Evolutionary conservation across 2,888 invertebrate genomes (phyloP).

Genomic region (Harpagoxenus sublaevis): DNA sequence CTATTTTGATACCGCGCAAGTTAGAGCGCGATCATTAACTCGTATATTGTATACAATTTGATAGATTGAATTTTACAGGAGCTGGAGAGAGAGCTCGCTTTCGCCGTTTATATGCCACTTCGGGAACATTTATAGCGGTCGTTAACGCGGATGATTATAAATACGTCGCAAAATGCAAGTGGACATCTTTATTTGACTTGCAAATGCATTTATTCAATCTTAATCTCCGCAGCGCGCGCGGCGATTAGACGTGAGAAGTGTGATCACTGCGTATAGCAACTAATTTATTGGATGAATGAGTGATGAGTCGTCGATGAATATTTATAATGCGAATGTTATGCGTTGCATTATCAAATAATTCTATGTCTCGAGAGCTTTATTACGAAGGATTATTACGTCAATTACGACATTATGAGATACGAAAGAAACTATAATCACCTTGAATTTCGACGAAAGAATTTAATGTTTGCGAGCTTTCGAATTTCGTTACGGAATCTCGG

Average conservation of each 20-base stretch:
- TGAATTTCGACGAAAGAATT: neutral
- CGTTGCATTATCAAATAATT: neutral
- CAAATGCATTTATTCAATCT: slow-evolving; percentile 65
- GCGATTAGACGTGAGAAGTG: slow-evolving; percentile 62
- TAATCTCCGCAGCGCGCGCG: slow-evolving; percentile 51
- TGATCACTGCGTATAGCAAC: slow-evolving; percentile 54
- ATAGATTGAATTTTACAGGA: slow-evolving; percentile 13
- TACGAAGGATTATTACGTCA: neutral
- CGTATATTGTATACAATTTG: neutral
- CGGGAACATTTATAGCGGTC: slow-evolving; percentile 58
- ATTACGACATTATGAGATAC: neutral
- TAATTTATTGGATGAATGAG: slow-evolving; percentile 63
- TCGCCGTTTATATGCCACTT: slow-evolving; percentile 16
- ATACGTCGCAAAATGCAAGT: slow-evolving; percentile 55
- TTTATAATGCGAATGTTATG: slow-evolving; percentile 46
- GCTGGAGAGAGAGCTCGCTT: slow-evolving; percentile 24
- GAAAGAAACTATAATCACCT: neutral
- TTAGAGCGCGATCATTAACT: neutral
- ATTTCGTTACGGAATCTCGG: neutral
- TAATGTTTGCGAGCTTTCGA: neutral
- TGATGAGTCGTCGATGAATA: slow-evolving; percentile 49
- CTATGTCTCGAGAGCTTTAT: slow-evolving; percentile 6
- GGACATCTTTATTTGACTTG: slow-evolving; percentile 69
- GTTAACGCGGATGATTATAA: slow-evolving; percentile 61
- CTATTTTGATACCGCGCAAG: neutral